Base-by-base conservation (phyloP, 2,888 invertebrate genomes). In the Tuta absoluta region DNA sequence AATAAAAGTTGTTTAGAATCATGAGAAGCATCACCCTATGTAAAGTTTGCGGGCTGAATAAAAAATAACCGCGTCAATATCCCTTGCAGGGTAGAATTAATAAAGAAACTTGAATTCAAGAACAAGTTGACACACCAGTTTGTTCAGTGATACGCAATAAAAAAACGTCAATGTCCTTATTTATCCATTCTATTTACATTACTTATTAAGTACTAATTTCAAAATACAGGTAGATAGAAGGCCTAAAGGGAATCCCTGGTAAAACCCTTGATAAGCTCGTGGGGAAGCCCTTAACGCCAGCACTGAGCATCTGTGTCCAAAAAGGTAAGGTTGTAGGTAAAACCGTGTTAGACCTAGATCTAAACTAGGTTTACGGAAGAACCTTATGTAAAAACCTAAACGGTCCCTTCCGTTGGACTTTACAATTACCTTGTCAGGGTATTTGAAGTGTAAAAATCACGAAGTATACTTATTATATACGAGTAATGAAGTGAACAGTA, bases 181-280 rank as follows among this genome's bases (percentile, higher is more conserved):
- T n/a, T 45, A 17, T 8, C 4, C 45, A 45, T 45, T 17, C 45
- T 45, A n/a, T 45, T 45, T 45, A 45, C 17, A 5, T 45, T 45
- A 17, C n/a, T 17, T 45, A 45, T 17, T 45, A 37, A 37, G 37
- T 12, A 45, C 5, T 45, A n/a, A 51, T 8, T 51, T 11, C 23
- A 8, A 21, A 51, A 51, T 51, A 23, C 23, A 51, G 21, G 51
- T 51, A 19, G 19, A 51, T 23, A 0, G 11, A 51, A 21, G 23
- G 3, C 19, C 2, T 19, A 19, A 10, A 19, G 23, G 51, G 17
- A 45, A n/a, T n/a, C 45, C 45, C n/a, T 8, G 17, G 7, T 5
- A 7, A 45, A 45, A 45, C 45, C 45, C 45, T 45, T 45, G 45
- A 45, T 45, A 45, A 45, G 45, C n/a, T 45, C 5, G 17, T 45